A percentile compares a stretch with the other conserved stretches of the same genome.
Conservation (phyloP, 1,140 invertebrate species). For the Penaeus chinensis region DNA sequence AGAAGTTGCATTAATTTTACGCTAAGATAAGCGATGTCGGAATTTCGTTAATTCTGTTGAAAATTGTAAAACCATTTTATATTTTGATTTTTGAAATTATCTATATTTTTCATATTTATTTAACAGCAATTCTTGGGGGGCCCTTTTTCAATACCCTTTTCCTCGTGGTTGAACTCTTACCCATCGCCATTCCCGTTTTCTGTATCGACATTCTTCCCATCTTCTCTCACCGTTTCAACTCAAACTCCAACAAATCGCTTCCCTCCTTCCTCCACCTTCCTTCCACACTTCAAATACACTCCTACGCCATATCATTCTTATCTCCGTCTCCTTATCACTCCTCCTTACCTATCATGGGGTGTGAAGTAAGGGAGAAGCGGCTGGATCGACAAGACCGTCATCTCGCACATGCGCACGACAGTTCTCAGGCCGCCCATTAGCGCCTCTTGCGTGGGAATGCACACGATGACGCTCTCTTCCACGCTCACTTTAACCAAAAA, state of each 20-base stretch:
- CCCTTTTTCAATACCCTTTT: not conserved
- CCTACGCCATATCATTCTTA: not conserved
- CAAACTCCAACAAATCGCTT: not conserved
- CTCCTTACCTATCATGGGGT: slow-evolving; percentile 32
- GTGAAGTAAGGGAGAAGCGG: slow-evolving; percentile 51
- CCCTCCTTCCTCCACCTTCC: not conserved
- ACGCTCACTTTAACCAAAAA: slow-evolving; percentile 39
- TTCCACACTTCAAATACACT: not conserved
- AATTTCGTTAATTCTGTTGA: too few species aligned
- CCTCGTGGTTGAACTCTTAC: not conserved
- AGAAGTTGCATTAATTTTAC: too few species aligned
- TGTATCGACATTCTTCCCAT: not conserved
- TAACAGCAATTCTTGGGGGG: not conserved
- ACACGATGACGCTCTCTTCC: slow-evolving; percentile 16
- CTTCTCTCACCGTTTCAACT: not conserved
- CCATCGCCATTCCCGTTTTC: not conserved
- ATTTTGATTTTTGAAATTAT: too few species aligned
- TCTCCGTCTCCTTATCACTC: not conserved
- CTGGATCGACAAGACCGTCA: slow-evolving; percentile 15
- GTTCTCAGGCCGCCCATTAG: slow-evolving; percentile 33
- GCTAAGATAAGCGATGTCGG: too few species aligned
- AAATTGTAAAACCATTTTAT: too few species aligned
- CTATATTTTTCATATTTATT: not conserved
- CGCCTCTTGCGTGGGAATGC: slow-evolving; percentile 26
- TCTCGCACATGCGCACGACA: slow-evolving; percentile 41